A percentile compares a stretch with the other conserved stretches of the same genome.
These are phyloP conservation scores for Psix sp. DNA, from an alignment of 1,140 invertebrate genomes.

Conservation along the genomic window DNA sequence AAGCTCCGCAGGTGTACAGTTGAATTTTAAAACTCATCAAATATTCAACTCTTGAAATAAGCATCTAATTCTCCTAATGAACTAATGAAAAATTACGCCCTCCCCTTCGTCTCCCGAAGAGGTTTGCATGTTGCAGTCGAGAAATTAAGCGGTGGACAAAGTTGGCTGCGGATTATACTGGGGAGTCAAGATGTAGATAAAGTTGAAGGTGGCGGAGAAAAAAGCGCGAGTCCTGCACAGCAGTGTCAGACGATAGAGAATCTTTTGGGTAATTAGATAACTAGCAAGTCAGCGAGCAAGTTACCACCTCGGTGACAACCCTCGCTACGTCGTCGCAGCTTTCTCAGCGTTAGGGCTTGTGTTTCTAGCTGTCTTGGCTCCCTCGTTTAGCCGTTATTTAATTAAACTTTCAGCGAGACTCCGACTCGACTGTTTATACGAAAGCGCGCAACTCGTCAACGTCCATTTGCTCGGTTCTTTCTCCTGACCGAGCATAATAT, in stretches of 20 bases:
- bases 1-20: too few species aligned
- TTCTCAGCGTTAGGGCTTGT: conserved; percentile 58
- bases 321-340: conserved; percentile 42
- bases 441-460: conserved; percentile 59
- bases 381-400: conserved; percentile 63
- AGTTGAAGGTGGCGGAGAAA: conserved; percentile 42
- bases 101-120: conserved; percentile 6
- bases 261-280: conserved; percentile 65
- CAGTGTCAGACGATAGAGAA: conserved; percentile 57
- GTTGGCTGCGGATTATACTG: conserved; percentile 44
- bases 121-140: conserved; percentile 29
- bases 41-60: too few species aligned
- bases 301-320: conserved; percentile 57
- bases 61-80: neutral
- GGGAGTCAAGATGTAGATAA: conserved; percentile 53
- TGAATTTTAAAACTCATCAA: too few species aligned
- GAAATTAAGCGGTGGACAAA: conserved; percentile 23
- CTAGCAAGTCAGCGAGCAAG: conserved; percentile 63
- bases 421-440: conserved; percentile 55
- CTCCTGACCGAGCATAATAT: conserved; percentile 28
- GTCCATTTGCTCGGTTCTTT: conserved; percentile 54
- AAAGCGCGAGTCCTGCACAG: conserved; percentile 36
- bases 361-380: conserved; percentile 59
- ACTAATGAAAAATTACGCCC: too few species aligned
- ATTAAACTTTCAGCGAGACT: conserved; percentile 63